Evolutionary conservation across 1,140 invertebrate species (phyloP).

Genomic region (Drosophila sechellia): DNA sequence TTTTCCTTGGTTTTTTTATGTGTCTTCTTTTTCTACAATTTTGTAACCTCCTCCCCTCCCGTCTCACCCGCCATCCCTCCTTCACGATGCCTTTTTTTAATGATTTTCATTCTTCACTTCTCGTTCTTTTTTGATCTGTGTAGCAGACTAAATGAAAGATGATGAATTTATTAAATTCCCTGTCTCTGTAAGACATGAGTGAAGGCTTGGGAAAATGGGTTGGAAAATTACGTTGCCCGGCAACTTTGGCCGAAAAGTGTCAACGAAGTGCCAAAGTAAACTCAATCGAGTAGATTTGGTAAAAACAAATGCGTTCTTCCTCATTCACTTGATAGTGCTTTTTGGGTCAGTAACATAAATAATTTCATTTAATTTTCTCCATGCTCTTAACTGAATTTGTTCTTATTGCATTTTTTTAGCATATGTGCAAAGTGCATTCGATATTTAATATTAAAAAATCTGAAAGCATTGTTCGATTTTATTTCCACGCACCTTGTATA

Average conservation of each 20-base stretch:
- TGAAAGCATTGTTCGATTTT: no score
- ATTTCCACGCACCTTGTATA: no score
- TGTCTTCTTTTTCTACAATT: constrained; percentile 14
- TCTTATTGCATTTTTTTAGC: not conserved
- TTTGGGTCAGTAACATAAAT: not conserved
- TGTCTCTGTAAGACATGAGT: constrained; percentile 1
- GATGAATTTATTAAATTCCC: constrained; percentile 79
- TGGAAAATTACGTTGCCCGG: constrained; percentile 3
- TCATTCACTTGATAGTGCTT: not conserved
- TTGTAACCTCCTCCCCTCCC: constrained; percentile 31
- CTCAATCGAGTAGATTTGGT: not conserved
- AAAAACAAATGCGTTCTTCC: not conserved
- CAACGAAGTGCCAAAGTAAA: not conserved
- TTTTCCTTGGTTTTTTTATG: constrained; percentile 18
- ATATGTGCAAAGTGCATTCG: not conserved
- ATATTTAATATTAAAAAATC: not conserved
- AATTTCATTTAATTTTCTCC: not conserved
- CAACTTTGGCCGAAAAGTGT: constrained; percentile 1
- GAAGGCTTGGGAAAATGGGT: not conserved
- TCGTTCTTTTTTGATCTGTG: constrained; percentile 25
- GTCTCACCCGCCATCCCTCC: no score
- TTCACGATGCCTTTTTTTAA: constrained; percentile 33
- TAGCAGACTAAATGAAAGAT: constrained; percentile 78
- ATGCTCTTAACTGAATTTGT: not conserved
- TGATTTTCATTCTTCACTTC: constrained; percentile 40